A percentile compares a stretch with the other conserved stretches of the same genome.
These are phyloP conservation scores for Drosophila tropicalis DNA, from an alignment of 1,140 invertebrate species.

Conservation along the genomic window DNA sequence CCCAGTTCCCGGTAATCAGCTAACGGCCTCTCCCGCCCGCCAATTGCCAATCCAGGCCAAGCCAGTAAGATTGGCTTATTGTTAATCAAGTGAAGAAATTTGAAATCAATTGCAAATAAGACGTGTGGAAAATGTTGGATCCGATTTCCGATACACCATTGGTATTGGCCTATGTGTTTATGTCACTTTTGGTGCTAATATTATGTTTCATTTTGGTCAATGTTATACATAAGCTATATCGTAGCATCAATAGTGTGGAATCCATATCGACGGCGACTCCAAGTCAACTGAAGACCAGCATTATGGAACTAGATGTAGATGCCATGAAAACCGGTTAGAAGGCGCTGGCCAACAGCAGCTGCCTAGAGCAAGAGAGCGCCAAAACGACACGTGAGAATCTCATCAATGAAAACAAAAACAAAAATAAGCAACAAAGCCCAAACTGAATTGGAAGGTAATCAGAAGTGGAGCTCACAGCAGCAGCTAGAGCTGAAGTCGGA, in stretches of 20 bases:
- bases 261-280: slow-evolving; percentile 30
- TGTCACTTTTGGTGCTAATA: slow-evolving; percentile 75
- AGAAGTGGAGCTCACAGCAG: slow-evolving; percentile 8
- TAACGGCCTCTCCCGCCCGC: too few relatives aligned
- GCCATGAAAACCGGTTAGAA: slow-evolving; percentile 68
- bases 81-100: slow-evolving; percentile 1
- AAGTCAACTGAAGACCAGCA: slow-evolving; percentile 50
- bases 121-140: slow-evolving; percentile 63
- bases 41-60: background rate
- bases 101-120: slow-evolving; percentile 12
- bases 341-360: slow-evolving; percentile 7
- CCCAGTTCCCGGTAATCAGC: too few relatives aligned
- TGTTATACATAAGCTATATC: slow-evolving; percentile 76
- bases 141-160: slow-evolving; percentile 74
- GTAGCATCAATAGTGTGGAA: slow-evolving; percentile 40
- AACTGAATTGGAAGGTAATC: slow-evolving; percentile 1
- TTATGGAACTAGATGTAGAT: slow-evolving; percentile 62
- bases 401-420: slow-evolving; percentile 9
- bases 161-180: slow-evolving; percentile 76
- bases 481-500: slow-evolving; percentile 21
- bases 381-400: slow-evolving; percentile 28
- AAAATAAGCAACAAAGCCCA: slow-evolving; percentile 12
- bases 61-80: background rate
- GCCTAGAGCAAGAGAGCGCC: slow-evolving; percentile 13
- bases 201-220: slow-evolving; percentile 77